Base-by-base conservation (phyloP, 2,797 vertebrate species). In the Falco naumanni region DNA sequence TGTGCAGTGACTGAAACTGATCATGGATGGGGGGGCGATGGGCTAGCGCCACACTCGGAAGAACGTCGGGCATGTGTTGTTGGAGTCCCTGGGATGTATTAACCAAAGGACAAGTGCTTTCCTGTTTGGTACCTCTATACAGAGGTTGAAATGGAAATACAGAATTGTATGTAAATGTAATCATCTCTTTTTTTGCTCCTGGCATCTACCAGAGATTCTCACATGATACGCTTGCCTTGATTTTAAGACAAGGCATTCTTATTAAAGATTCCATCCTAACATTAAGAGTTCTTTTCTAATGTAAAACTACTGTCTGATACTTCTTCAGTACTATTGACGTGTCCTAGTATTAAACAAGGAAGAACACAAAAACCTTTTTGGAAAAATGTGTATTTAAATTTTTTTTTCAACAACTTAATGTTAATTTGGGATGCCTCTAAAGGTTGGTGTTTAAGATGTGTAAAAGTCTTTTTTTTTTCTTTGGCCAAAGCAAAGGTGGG, bases 61-160 rank as follows among this genome's bases (percentile, higher is more conserved):
- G n/a, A 66, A 43, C 13, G 13, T 20, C 0, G 7, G 61, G 31
- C 4, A 1, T 24, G 57, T 39, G 28, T 2, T 2, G 3, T 43
- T 39, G 29, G 13, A 78, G 7, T 45, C 78, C 54, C 57, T 60
- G 8, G 26, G 17, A 45, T 63, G 19, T 5, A 45, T 65, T 71
- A 75, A 65, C 47, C 4, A 9, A 88, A 82, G 43, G 18, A 65
- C 15, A 56, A n/a, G 20, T 45, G 19, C 21, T 76, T 66, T 88
- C 7, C 5, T 59, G 17, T 50, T 79, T 69, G 34, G 4, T 63
- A n/a, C 61, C 6, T 84, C 56, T 65, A 5, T 57, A 37, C 14
- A 57, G 39, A 65, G 6, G 7, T 9, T 39, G 63, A 93, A 90
- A 60, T 5, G 74, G 57, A 86, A 87, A 80, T 66, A 21, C 17